Conservation (phyloP, 2,888 invertebrate species). For the Steromphala cineraria region DNA sequence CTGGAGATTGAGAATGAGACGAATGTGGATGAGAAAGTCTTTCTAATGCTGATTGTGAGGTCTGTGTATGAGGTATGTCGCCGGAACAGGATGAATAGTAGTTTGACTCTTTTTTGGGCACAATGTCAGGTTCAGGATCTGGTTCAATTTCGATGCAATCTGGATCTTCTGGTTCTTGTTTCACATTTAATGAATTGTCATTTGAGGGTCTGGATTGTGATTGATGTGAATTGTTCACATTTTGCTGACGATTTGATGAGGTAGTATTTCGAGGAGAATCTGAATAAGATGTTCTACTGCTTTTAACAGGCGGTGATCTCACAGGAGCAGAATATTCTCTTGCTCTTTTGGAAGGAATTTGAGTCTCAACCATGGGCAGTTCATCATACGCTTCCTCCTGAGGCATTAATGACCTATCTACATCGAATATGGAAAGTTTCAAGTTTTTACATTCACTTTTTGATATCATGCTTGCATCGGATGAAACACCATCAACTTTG, state of each 20-base stretch:
- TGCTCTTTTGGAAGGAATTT: not conserved
- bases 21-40: slow-evolving; percentile 11
- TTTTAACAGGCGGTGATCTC: not conserved
- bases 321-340: not conserved
- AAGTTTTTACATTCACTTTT: slow-evolving; percentile 10
- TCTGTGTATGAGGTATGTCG: slow-evolving; percentile 6
- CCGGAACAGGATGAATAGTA: slow-evolving; percentile 1
- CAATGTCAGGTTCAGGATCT: not conserved
- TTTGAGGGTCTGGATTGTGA: not conserved
- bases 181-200: not conserved
- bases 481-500: slow-evolving; percentile 18
- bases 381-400: not conserved
- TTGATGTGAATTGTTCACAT: not conserved
- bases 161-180: slow-evolving; percentile 16
- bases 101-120: not conserved
- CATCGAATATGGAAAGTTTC: slow-evolving; percentile 16
- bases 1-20: slow-evolving; percentile 9
- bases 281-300: slow-evolving; percentile 1
- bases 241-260: not conserved
- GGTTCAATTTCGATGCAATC: slow-evolving; percentile 15
- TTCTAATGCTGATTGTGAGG: slow-evolving; percentile 7
- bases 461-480: slow-evolving; percentile 15
- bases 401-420: slow-evolving; percentile 4
- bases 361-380: not conserved
- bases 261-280: not conserved